These are phyloP conservation scores for Sciurus niger DNA, from an alignment of 2,113 vertebrate species.

Conservation along the genomic window DNA sequence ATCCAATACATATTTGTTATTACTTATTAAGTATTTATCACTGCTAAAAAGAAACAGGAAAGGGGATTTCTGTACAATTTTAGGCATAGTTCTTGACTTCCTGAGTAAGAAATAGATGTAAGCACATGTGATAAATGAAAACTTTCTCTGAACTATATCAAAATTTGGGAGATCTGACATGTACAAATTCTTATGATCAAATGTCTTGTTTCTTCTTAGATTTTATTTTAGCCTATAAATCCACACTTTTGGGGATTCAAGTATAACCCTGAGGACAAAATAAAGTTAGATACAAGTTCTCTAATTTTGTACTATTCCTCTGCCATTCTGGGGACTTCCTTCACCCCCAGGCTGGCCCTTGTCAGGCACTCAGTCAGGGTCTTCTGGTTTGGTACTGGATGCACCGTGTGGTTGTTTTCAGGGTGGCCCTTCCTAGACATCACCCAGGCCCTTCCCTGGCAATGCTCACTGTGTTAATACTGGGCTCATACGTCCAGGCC, in stretches of 20 bases:
- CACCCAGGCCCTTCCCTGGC: too few species aligned
- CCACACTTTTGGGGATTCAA: neutral
- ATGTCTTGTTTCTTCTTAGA: neutral
- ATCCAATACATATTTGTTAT: neutral
- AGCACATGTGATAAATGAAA: neutral
- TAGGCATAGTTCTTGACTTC: neutral
- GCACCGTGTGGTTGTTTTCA: fast-evolving
- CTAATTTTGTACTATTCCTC: neutral
- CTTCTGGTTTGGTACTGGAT: neutral
- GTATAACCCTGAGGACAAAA: neutral
- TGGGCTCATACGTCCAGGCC: neutral
- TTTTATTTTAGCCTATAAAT: neutral
- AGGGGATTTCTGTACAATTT: neutral
- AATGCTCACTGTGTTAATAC: neutral
- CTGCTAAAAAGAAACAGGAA: neutral
- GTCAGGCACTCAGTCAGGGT: fast-evolving
- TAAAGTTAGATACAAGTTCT: neutral
- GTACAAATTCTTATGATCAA: neutral
- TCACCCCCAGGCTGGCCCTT: fast-evolving
- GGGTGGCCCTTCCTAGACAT: neutral
- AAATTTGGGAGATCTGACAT: neutral
- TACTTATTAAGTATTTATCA: neutral
- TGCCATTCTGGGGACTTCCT: neutral
- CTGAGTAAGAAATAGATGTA: neutral
- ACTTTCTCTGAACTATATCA: neutral